A percentile compares a stretch with the other conserved stretches of the same genome.
Conservation (phyloP, 1,140 invertebrate species). For the Popillia japonica region DNA sequence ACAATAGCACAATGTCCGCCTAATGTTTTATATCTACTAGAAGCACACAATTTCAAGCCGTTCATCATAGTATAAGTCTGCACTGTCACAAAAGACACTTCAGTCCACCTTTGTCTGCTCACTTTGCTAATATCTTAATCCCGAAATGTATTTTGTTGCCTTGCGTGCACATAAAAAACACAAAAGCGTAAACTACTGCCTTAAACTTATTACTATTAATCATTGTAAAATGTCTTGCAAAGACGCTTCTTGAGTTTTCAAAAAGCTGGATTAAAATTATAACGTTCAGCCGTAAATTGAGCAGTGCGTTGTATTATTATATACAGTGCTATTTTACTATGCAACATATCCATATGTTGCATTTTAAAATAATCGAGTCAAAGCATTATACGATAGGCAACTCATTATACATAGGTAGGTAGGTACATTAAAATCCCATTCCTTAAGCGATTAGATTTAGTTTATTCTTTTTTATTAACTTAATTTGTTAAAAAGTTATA, state of each 20-base stretch:
- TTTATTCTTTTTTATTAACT: too few relatives aligned
- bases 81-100: not conserved
- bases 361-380: too few relatives aligned
- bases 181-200: not conserved
- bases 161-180: not conserved
- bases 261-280: too few relatives aligned
- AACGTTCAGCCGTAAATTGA: too few relatives aligned
- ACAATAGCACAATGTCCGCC: constrained; percentile 12
- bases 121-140: constrained; percentile 3
- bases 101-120: constrained; percentile 24
- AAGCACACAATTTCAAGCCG: not conserved
- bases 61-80: constrained; percentile 20
- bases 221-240: not conserved
- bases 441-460: too few relatives aligned
- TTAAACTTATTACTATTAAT: constrained; percentile 22
- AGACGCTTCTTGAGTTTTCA: not conserved
- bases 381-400: too few relatives aligned
- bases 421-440: too few relatives aligned
- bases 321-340: too few relatives aligned
- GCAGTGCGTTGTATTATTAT: too few relatives aligned
- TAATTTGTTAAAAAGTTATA: too few relatives aligned
- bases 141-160: not conserved
- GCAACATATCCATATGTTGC: too few relatives aligned
- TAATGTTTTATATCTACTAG: constrained; percentile 24
- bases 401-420: too few relatives aligned